A percentile compares a stretch with the other conserved stretches of the same genome.
Conservation (phyloP, 2,113 vertebrate genomes). For the Nyctereutes procyonoides region DNA sequence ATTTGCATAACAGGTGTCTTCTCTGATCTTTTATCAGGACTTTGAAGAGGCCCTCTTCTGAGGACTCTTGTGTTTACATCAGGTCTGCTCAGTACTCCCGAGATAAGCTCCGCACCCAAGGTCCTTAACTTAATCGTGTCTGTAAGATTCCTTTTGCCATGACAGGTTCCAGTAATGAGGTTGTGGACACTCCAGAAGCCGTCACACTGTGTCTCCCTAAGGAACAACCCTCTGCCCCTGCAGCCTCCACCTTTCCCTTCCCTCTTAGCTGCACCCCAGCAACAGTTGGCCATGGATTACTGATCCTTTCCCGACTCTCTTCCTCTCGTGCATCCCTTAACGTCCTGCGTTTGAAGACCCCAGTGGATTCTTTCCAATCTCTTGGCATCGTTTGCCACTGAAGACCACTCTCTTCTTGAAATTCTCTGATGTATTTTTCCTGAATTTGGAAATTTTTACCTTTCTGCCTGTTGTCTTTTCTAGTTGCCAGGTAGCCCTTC, state of each 20-base stretch:
- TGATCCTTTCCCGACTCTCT: not conserved
- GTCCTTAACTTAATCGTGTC: not conserved
- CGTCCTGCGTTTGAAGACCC: not conserved
- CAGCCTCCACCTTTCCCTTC: not conserved
- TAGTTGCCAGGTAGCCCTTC: not conserved
- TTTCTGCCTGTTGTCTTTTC: not conserved
- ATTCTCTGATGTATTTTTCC: not conserved
- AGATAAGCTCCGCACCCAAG: not conserved
- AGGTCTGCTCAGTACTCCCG: not conserved
- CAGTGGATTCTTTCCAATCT: not conserved
- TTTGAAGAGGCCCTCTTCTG: not conserved
- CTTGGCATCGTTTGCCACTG: not conserved
- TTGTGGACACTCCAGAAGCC: not conserved
- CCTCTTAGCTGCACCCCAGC: not conserved
- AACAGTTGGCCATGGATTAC: not conserved
- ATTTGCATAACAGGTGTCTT: not conserved
- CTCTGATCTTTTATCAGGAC: not conserved
- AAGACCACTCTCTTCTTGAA: not conserved
- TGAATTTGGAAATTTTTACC: not conserved
- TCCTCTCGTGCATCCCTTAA: not conserved
- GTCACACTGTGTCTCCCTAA: not conserved
- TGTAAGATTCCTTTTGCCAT: not conserved
- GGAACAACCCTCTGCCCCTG: not conserved
- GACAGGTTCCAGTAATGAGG: not conserved
- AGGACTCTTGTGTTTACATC: not conserved